Evolutionary conservation across 2,888 invertebrate species (phyloP), one percentile per base, ranked within the genome.

Genomic region (Boloria selene): DNA sequence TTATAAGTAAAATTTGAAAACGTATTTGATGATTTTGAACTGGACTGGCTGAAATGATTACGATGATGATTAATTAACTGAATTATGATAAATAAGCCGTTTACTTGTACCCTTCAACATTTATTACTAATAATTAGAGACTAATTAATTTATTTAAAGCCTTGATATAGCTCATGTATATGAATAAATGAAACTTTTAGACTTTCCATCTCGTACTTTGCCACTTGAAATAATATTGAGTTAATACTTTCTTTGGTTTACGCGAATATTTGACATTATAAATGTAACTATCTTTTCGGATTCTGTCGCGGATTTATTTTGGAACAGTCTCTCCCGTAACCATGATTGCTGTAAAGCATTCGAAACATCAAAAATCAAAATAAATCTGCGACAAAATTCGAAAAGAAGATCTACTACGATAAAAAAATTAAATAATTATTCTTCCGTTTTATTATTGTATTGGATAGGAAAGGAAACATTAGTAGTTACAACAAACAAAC

Each of bases 401-500:
- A n/a, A 7, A 38, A 1, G 31, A 38, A 38, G 10, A 38, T 22
- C 17, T 18, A 17, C 13, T 50, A 17, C 17, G 18, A 16, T 10
- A 13, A 13, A 31, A 38, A 54, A 42, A 42, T 4, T 6, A 0
- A n/a, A 31, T 6, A 54, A 54, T 38, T 31, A 26, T 44, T 42
- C 10, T 4, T n/a, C 18, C n/a, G 44, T n/a, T 38, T 13, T n/a
- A 55, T 13, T 42, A 3, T n/a, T 56, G 44, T n/a, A 44, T 18
- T 22, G 22, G 18, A 44, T 22, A 13, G 7, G 22, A 45, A 22
- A 56, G 5, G 18, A 51, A 51, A n/a, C 42, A 51, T 51, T 54
- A 42, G 53, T 38, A 53, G 51, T 26, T 55, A 49, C 52, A 52
- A 61, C 45, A 59, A 50, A 53, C 61, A 59, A 61, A 55, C 68